These are phyloP conservation scores for Ardeotis arabs DNA, from an alignment of 2,113 vertebrate species.

Conservation along the genomic window DNA sequence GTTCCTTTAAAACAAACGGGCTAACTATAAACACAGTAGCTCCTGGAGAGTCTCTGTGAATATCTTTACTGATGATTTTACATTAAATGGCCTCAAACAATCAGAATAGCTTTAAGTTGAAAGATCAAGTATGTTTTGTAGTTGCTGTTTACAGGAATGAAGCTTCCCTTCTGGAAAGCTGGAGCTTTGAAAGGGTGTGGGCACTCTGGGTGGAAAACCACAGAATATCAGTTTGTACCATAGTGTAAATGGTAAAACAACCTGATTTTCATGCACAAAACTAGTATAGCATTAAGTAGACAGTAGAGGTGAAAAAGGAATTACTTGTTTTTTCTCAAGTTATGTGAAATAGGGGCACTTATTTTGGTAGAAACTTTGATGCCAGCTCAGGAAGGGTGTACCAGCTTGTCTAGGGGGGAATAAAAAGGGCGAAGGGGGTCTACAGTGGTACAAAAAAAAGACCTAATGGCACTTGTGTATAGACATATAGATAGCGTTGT, in stretches of 20 bases:
- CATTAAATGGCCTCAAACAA: background rate
- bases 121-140: background rate
- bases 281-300: background rate
- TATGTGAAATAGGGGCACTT: background rate
- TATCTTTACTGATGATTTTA: background rate
- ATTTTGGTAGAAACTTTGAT: background rate
- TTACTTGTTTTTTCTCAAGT: background rate
- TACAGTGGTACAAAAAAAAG: background rate
- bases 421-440: background rate
- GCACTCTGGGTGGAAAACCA: background rate
- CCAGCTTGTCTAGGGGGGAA: background rate
- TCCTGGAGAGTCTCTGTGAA: background rate
- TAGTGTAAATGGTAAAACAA: background rate
- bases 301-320: background rate
- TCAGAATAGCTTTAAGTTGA: background rate
- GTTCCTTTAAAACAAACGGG: background rate
- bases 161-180: background rate
- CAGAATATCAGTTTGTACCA: background rate
- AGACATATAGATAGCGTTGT: background rate
- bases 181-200: background rate
- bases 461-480: background rate
- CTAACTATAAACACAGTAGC: background rate
- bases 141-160: background rate
- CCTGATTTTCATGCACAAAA: background rate
- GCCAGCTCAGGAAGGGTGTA: background rate